Base-by-base conservation (phyloP, 2,797 vertebrate species). In the Rhynchotus rufescens region DNA sequence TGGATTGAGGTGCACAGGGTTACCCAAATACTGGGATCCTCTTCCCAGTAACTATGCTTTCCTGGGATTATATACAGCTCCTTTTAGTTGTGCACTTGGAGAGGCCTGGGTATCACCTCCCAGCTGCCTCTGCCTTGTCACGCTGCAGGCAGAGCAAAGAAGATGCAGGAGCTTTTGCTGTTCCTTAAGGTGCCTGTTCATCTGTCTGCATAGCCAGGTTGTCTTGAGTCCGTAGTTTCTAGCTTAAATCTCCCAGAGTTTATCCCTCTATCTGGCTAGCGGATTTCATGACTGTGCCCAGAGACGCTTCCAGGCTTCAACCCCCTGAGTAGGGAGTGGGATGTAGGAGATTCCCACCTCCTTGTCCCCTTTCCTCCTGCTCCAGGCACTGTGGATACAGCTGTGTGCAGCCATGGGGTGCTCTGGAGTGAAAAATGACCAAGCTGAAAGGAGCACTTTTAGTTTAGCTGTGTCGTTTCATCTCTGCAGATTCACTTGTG, bases 271-370 rank as follows among this genome's bases (percentile, higher is more conserved):
- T 30, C 15, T 19, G 8, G 52, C 52, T n/a, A 54, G 30, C 11
- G 28, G 34, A 34, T 44, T 45, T 20, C 49, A 19, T 44, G 36
- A 9, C 30, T 2, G 1, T 3, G 2, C 12, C 1, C 3, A 9
- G 47, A 67, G 56, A 22, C 5, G 6, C 1, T 1, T 5, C 5
- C 45, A 32, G 40, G 15, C 28, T 54, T 40, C 51, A 45, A 76
- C 7, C 15, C 25, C 30, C 4, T 2, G 2, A 62, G 52, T 23
- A 26, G 42, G 42, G 49, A 71, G 28, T 25, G n/a, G 45, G 22
- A n/a, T 54, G 12, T 51, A 30, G 22, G 30, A 32, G 60, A 32
- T 6, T 21, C 28, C 30, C 7, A 15, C 14, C 30, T 64, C 49
- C 57, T 2, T 1, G 5, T 54, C 28, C 52, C 19, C 52, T 30